A percentile compares a stretch with the other conserved stretches of the same genome.
phyloP scores from a whole-genome alignment of 2,888 invertebrate species.

The Incurvaria masculella region DNA sequence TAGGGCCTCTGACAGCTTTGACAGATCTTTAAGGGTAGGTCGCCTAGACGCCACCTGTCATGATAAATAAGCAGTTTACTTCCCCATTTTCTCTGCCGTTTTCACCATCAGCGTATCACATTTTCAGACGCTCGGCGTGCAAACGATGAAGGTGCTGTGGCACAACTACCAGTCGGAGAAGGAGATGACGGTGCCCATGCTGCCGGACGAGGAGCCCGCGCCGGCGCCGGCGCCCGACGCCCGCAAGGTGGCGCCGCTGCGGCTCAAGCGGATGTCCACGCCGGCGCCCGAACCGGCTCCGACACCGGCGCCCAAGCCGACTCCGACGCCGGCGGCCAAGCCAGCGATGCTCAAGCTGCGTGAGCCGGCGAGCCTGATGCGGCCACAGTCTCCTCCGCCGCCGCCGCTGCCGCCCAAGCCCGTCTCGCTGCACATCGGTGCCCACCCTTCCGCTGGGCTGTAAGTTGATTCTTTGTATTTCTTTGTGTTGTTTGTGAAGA shows the following conservation, averaged over 20 bases:
- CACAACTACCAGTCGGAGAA: slow-evolving; percentile 17
- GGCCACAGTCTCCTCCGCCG: too few species aligned
- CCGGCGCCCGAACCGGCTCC: background rate
- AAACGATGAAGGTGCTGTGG: slow-evolving; percentile 10
- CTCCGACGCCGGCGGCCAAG: background rate
- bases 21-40: too few species aligned
- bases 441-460: background rate
- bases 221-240: background rate
- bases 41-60: too few species aligned
- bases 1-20: too few species aligned
- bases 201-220: background rate
- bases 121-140: slow-evolving; percentile 1
- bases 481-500: background rate
- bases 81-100: too few species aligned
- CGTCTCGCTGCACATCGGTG: background rate
- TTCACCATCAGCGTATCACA: too few species aligned
- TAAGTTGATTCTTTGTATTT: too few species aligned
- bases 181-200: slow-evolving; percentile 39
- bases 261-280: background rate
- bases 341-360: background rate
- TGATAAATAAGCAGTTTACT: too few species aligned
- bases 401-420: background rate
- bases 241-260: background rate
- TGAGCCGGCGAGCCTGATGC: background rate
- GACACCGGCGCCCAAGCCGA: background rate